Base-by-base conservation (phyloP, 2,797 vertebrate genomes). In the Fistularia tabacaria region DNA sequence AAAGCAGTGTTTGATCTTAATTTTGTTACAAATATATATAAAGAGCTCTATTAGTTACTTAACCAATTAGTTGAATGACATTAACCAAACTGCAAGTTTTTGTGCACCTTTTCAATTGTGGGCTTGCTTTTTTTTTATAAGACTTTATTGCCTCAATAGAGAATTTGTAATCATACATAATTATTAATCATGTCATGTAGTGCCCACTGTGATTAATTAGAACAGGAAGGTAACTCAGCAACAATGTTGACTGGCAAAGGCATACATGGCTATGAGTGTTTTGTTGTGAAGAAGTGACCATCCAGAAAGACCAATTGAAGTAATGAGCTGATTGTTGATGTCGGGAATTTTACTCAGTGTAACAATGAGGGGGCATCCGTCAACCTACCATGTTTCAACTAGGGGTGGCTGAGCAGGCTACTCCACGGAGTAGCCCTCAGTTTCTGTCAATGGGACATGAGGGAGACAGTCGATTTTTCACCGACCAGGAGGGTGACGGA, bases 381-480 rank as follows among this genome's bases (percentile, higher is more conserved):
- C 67, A 61, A 36, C 51, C 44, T 67, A 50, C 51, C 58, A 56
- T 57, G 14, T 76, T 36, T 77, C 64, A 49, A 52, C 40, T 66
- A 90, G 91, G 81, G 40, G 36, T 57, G 52, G 65, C 66, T 49
- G 78, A 14, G 51, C 83, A 72, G 40, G 62, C 14, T 1, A 74
- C 86, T 54, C 81, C 88, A 39, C 72, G 59, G 57, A 75, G 73
- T 13, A 90, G 85, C 70, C 85, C 87, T 15, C 68, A 50, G 38
- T 83, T 88, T 58, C 62, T 75, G 53, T 65, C 69, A 12, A 6
- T 37, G 15, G 62, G 71, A 53, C 52, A 64, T 3, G 80, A 82
- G 0, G 69, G 57, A 7, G 87, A 88, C n/a, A 46, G 67, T 47
- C 66, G 69, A 40, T 77, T 88, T 66, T 90, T 90, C 76, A 83